Evolutionary conservation across 1,140 invertebrate species (phyloP).

Genomic region (Drosophila rufa): DNA sequence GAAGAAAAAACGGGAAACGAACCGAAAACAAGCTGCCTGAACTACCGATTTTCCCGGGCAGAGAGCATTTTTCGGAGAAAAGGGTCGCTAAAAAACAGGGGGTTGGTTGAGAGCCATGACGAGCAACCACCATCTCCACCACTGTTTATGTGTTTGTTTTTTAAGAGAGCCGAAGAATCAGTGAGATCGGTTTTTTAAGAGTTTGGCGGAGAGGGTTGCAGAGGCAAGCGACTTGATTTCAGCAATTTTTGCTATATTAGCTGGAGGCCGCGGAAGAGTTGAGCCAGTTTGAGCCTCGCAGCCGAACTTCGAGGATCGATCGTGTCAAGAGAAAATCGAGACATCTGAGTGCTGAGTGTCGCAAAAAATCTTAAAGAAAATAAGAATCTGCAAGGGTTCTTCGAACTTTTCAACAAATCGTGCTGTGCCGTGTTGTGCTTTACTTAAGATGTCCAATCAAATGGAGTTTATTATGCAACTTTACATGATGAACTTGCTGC

Average conservation of each 20-base stretch:
- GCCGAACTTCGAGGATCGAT: constrained; percentile 80
- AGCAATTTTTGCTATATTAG: constrained; percentile 81
- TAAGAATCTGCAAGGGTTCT: constrained; percentile 51
- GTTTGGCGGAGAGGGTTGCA: constrained; percentile 66
- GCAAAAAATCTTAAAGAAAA: constrained; percentile 33
- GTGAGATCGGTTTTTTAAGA: constrained; percentile 72
- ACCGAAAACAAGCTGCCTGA: constrained; percentile 35
- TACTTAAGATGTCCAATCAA: constrained; percentile 77
- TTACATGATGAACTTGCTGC: constrained; percentile 83
- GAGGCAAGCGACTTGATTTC: constrained; percentile 21
- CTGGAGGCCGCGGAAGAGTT: constrained; percentile 73
- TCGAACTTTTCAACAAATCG: constrained; percentile 29
- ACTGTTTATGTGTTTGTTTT: constrained; percentile 23
- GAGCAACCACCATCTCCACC: constrained; percentile 33
- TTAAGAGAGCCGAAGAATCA: constrained; percentile 47
- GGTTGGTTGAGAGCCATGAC: constrained; percentile 9
- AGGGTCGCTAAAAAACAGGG: constrained; percentile 50
- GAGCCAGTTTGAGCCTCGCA: constrained; percentile 81
- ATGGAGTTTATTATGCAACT: constrained; percentile 84
- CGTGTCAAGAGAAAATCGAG: constrained; percentile 40
- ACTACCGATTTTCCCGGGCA: constrained; percentile 42
- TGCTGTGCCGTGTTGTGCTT: constrained; percentile 57
- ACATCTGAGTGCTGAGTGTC: constrained; percentile 38
- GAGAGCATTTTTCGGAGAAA: constrained; percentile 53
- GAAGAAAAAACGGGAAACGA: constrained; percentile 52